These are phyloP conservation scores for Propithecus coquereli DNA, from an alignment of 2,113 vertebrate species.

Conservation along the genomic window DNA sequence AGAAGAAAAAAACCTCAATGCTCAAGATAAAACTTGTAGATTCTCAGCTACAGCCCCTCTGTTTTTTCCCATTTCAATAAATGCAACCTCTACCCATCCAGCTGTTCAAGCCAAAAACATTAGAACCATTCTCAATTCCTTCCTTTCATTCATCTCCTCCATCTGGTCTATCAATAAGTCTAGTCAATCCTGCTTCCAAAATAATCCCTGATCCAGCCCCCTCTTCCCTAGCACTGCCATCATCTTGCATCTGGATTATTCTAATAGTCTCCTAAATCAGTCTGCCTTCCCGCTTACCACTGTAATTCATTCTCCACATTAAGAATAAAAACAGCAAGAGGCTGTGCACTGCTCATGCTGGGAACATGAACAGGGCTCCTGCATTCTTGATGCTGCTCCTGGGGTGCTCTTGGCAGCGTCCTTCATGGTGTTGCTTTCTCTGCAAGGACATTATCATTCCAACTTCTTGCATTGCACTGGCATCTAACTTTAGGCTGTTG, in stretches of 20 bases:
- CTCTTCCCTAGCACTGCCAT: background rate
- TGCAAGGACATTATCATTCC: background rate
- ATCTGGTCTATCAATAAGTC: background rate
- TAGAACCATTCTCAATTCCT: background rate
- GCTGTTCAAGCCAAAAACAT: background rate
- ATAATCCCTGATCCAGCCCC: background rate
- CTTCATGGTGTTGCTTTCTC: background rate
- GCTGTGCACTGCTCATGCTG: background rate
- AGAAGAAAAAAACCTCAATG: background rate
- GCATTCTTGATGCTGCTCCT: background rate
- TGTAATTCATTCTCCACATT: background rate
- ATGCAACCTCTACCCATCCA: background rate
- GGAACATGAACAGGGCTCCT: background rate
- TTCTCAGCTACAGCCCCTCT: background rate
- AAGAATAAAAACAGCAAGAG: background rate
- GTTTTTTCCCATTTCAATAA: background rate
- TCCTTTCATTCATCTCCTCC: background rate
- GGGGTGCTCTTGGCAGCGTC: background rate
- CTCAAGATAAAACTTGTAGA: background rate
- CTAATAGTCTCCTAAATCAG: background rate
- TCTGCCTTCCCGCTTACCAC: background rate
- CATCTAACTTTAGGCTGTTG: background rate
- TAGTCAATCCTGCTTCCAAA: background rate
- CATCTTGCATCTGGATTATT: background rate
- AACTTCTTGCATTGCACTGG: background rate